Base-by-base conservation (phyloP, 2,888 invertebrate genomes). In the Busseola fusca region DNA sequence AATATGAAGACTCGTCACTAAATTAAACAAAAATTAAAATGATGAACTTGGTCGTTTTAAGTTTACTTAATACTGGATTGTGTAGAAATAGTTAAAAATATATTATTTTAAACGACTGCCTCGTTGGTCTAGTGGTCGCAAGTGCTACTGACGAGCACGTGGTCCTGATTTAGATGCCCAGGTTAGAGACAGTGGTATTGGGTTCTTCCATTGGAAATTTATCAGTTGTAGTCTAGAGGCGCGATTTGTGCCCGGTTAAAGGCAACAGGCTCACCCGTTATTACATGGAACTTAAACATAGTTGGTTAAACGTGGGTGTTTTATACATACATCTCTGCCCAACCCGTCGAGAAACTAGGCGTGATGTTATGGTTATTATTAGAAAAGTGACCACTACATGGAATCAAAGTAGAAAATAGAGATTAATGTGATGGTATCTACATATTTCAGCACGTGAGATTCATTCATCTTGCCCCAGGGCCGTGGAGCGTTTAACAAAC, bases 1-100 rank as follows among this genome's bases (percentile, higher is more conserved):
- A 95, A 86, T 95, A 94, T 21, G 95, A 93, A 0, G 95, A 95
- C 67, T 95, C 95, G 84, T 95, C 95, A 80, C 95, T 95, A 81
- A 5, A 69, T 57, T 2, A 40, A 45, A 62, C n/a, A 72, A 9
- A 50, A 10, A 6, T 12, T 12, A 14, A 3, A 65, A 64, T 63
- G 4, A 5, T 59, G 3, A 25, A 40, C 3, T 10, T 40, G 25
- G 37, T 40, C 25, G 25, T 18, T 25, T 59, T 37, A 59, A 16
- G n/a, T 37, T 34, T 9, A 25, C 52, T 10, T 50, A n/a, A 4
- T n/a, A 50, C n/a, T 12, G 50, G 14, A 54, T 54, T 54, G 27
- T 27, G 27, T 54, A 9, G 7, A 54, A 52, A 25, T 54, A 54
- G 7, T 34, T 34, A 50, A 50, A n/a, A 50, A n/a, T n/a, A n/a